Evolutionary conservation across 2,113 vertebrate species (phyloP).

Genomic region (Oreochromis niloticus): DNA sequence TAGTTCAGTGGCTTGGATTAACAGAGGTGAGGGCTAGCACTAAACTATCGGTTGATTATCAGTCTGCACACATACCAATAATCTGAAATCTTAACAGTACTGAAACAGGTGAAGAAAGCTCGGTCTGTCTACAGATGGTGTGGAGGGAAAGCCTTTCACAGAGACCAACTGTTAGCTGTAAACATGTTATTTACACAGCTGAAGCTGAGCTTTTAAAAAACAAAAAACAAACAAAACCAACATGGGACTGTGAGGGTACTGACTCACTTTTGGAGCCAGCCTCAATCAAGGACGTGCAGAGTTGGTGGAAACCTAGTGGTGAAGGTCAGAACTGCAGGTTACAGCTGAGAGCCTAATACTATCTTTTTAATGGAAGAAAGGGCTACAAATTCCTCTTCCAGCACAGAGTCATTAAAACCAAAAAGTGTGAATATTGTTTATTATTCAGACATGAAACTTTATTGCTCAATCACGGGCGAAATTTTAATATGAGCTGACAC

Average conservation of each 20-base stretch:
- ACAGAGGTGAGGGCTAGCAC: not conserved
- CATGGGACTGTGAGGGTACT: not conserved
- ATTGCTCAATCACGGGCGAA: not conserved
- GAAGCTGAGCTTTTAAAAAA: not conserved
- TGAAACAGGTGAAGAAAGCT: rapidly evolving
- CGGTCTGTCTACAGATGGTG: not conserved
- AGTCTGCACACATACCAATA: not conserved
- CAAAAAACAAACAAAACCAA: not conserved
- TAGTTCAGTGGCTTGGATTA: not conserved
- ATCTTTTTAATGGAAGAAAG: not conserved
- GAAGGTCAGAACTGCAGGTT: not conserved
- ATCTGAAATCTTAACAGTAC: not conserved
- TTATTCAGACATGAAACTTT: not conserved
- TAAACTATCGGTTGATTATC: not conserved
- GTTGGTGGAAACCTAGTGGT: not conserved
- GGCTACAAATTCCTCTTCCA: not conserved
- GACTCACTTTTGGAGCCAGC: not conserved
- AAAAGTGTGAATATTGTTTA: not conserved
- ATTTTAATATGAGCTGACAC: rapidly evolving
- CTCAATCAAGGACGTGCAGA: rapidly evolving
- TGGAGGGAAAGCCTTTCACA: not conserved
- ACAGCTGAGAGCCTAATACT: not conserved
- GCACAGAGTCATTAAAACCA: not conserved
- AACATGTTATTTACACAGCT: not conserved
- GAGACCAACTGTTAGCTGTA: not conserved